Percentiles rank a stretch among this genome's conserved stretches.
Evolutionary conservation across 64 coral and sea anemone genomes (phyloP).

Genomic region (Stichodactyla mertensii): DNA sequence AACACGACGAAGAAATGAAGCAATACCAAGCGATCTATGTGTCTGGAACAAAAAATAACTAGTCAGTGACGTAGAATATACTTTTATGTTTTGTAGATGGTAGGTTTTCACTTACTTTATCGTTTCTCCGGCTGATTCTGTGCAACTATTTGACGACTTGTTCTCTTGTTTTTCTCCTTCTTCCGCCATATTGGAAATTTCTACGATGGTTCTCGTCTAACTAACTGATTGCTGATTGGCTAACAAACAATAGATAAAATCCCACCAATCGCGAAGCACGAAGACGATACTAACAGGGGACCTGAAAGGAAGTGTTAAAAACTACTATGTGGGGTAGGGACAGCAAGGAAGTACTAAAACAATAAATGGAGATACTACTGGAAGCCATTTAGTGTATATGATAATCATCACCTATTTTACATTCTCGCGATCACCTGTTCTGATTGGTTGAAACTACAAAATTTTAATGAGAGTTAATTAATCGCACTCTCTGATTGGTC

Average conservation of each 20-base stretch:
- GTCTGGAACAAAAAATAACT: conserved; percentile 27
- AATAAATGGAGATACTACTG: no score
- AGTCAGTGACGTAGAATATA: neutral
- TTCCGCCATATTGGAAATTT: conserved; percentile 16
- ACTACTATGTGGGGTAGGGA: neutral
- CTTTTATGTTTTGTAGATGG: neutral
- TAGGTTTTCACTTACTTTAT: conserved; percentile 42
- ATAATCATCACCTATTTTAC: no score
- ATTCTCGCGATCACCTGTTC: no score
- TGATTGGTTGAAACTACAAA: no score
- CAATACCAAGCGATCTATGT: conserved; percentile 79
- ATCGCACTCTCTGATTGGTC: no score
- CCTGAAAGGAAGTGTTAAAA: no score
- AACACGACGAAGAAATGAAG: conserved; percentile 90
- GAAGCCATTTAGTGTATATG: no score
- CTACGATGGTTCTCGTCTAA: neutral
- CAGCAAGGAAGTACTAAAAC: no score
- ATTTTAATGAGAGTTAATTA: no score
- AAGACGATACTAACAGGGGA: no score
- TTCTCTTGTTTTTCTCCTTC: conserved; percentile 12
- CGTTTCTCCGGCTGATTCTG: conserved; percentile 9
- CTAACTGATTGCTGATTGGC: neutral
- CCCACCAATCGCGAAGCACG: neutral
- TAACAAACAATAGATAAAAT: neutral
- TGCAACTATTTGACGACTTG: neutral